Evolutionary conservation across 35 echinoderm and acorn worm species (phyloP), one percentile per base, ranked within the genome.

Genomic region (Strongylocentrotus purpuratus): DNA sequence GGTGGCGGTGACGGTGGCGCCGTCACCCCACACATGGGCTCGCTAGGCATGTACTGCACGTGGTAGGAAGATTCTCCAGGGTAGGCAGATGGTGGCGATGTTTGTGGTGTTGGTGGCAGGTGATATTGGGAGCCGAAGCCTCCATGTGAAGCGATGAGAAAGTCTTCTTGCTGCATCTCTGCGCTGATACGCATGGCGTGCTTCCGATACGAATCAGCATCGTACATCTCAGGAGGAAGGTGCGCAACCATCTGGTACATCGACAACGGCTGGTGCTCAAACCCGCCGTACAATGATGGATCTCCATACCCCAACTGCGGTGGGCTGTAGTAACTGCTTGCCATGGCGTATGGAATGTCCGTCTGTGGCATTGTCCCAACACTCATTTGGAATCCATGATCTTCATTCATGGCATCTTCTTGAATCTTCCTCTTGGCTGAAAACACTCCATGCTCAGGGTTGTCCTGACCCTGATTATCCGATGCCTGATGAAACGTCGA

Each of bases 241-340:
- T 99, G 98, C 45, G 98, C 96, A 15, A 99, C 95, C 97, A 97
- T 99, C 61, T 99, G 98, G 58, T 99, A 97, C 97, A 97, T 97
- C n/a, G 96, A 97, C 87, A 97, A 94, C 0, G 98, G 95, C 33
- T 99, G 98, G 92, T 97, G 90, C 9, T 87, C 94, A 45, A 86
- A 88, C 22, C 78, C 85, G 7, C 46, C 20, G 33, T 46, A 88
- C 33, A 58, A 33, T 14, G 92, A 20, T 12, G 95, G 71, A 1
- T 92, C 61, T 25, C 91, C 85, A 22, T 88, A 85, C 31, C 86
- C 32, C 31, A 88, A 48, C 61, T 92, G 46, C 15, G 96, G 93
- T 12, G 91, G 91, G n/a, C 31, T 93, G 91, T 93, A 93, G 46
- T 58, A 93, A 93, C 48, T 93, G 14, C 93, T 65, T 85, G 93